Base-by-base conservation (phyloP, 2,888 invertebrate species). In the Phalera bucephala region DNA sequence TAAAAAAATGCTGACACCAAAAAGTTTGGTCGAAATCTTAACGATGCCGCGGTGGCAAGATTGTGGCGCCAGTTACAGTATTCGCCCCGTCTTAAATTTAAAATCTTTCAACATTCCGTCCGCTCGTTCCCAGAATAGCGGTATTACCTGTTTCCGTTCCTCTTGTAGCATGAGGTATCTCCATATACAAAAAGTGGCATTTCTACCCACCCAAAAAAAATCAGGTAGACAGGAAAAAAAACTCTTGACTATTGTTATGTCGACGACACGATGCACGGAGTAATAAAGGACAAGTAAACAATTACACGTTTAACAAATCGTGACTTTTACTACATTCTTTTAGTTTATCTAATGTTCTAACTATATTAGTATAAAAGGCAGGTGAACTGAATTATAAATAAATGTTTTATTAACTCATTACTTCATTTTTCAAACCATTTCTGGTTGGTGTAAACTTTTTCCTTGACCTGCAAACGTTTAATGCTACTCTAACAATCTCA, bases 221-320 rank as follows among this genome's bases (percentile, higher is more conserved):
- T 34, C 58, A 52, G 58, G 54, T 52, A 57, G 44, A 40, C 35
- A 15, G 25, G 10, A 39, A 36, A 25, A 25, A 2, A 0, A 25
- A 25, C 7, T n/a, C 28, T 31, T 12, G 26, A 15, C 19, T 31
- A 30, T 38, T 28, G 20, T 10, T 8, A 28, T 29, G 10, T 20
- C 25, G 23, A 25, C 38, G 20, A 45, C 31, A 38, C 36, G n/a
- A 37, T 14, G 19, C 8, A 14, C n/a, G 2, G 14, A 14, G 14
- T 10, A 28, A n/a, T 9, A 26, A 31, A 43, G 43, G 41, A 36
- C 33, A 30, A 42, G 14, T 8, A 8, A 15, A 22, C 14, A 12
- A 36, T 32, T 14, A 35, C 10, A 9, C 15, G 33, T 23, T 15
- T 32, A 33, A 8, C 22, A 35, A 33, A 30, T 40, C 36, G 25